Evolutionary conservation across 1,140 invertebrate species (phyloP), one percentile per base, ranked within the genome.

Genomic region (Caerostris extrusa): DNA sequence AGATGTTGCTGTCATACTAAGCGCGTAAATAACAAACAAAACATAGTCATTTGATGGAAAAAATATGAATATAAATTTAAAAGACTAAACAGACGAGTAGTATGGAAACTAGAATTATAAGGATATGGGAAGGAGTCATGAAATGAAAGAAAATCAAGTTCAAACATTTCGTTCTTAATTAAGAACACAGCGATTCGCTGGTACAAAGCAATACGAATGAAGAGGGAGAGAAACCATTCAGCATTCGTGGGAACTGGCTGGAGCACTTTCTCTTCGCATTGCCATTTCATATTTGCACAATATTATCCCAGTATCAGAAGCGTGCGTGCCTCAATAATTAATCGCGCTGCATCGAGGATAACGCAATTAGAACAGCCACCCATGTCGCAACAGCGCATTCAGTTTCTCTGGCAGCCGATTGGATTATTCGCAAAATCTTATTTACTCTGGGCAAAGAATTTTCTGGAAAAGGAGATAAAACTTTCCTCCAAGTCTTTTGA

Each of bases 311-410:
- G 61, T 87, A 87, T 61, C 56, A n/a, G 34, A 50, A 14, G 17
- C 57, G 85, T n/a, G n/a, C n/a, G n/a, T 61, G 85, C n/a, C 85
- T 50, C 10, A 60, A 87, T 87, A 87, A 87, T 87, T 87, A 87
- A 87, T 87, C n/a, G n/a, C 85, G 85, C n/a, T 34, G 34, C n/a
- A 87, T 61, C 5, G 57, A 34, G 58, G 19, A 87, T 87, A 87
- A 87, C 58, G n/a, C 56, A 87, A 87, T 87, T 87, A n/a, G n/a
- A 87, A 87, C 85, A 56, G 19, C n/a, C 57, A 50, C 58, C 10
- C 10, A 61, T 87, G 85, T 61, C 85, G 58, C 58, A 87, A 61
- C 57, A 34, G n/a, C n/a, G 8, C 5, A 34, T n/a, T 87, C 85
- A 7, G 55, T 34, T 60, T 7, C 58, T 87, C 5, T n/a, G 7